Evolutionary conservation across 2,113 vertebrate species (phyloP).

Genomic region (Thamnophis sirtalis): DNA sequence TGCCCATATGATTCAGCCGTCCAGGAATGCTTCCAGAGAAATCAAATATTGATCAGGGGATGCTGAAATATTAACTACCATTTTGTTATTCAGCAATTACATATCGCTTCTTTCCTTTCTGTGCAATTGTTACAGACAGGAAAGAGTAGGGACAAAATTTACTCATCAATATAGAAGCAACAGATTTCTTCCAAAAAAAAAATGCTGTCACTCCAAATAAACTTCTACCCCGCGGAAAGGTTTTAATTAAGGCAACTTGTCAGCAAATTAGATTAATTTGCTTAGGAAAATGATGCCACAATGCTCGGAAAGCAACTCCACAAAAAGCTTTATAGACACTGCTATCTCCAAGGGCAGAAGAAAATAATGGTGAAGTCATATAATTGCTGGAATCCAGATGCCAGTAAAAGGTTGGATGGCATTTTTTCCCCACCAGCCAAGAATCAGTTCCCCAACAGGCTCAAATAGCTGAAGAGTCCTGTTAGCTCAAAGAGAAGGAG

Average conservation of each 20-base stretch:
- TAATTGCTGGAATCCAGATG: neutral
- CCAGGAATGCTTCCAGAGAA: conserved; percentile 7
- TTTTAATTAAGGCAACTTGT: neutral
- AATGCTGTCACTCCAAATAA: conserved; percentile 5
- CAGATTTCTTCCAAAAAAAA: neutral
- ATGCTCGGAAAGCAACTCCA: neutral
- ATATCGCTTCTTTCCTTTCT: neutral
- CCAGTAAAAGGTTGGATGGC: neutral
- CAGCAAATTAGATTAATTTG: conserved; percentile 11
- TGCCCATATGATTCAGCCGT: conserved; percentile 4
- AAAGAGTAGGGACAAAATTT: neutral
- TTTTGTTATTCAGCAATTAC: neutral
- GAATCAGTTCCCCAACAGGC: neutral
- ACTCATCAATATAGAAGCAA: neutral
- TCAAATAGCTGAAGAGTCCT: neutral
- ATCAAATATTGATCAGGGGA: conserved; percentile 13
- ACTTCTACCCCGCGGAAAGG: neutral
- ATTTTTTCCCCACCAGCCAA: neutral
- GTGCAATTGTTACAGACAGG: neutral
- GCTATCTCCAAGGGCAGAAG: neutral
- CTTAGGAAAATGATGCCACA: neutral
- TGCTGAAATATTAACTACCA: conserved; percentile 4
- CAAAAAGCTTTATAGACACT: neutral
- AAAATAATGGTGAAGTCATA: neutral
- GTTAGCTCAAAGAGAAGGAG: neutral